These are phyloP conservation scores for Harpagifer antarcticus DNA, from an alignment of 2,797 vertebrate genomes.

Conservation along the genomic window DNA sequence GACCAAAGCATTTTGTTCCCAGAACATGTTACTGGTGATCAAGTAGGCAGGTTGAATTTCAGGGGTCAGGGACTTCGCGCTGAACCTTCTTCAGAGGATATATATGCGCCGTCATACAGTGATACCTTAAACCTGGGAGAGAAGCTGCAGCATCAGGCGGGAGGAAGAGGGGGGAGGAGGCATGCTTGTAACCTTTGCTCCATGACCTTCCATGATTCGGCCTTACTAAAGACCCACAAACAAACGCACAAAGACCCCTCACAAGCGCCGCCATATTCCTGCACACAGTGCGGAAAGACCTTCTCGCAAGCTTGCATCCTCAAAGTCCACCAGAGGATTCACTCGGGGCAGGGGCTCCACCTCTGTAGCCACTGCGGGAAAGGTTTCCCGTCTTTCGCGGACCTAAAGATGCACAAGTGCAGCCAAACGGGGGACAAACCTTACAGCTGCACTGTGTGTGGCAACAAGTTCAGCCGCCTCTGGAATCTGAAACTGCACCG, in stretches of 20 bases:
- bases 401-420: slow-evolving; percentile 83
- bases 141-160: slow-evolving; percentile 61
- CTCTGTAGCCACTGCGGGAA: slow-evolving; percentile 85
- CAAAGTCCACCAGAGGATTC: slow-evolving; percentile 85
- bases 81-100: slow-evolving; percentile 55
- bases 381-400: slow-evolving; percentile 79
- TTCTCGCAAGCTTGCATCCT: slow-evolving; percentile 85
- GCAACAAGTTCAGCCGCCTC: slow-evolving; percentile 87
- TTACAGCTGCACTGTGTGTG: slow-evolving; percentile 84
- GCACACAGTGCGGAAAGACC: slow-evolving; percentile 84
- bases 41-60: slow-evolving; percentile 55
- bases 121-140: slow-evolving; percentile 78
- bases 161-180: slow-evolving; percentile 52
- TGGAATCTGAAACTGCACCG: slow-evolving; percentile 88
- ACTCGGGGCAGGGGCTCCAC: slow-evolving; percentile 82
- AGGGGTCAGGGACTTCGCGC: slow-evolving; percentile 59
- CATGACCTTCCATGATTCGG: slow-evolving; percentile 70
- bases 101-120: slow-evolving; percentile 77
- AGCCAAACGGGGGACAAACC: slow-evolving; percentile 83
- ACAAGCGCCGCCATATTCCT: slow-evolving; percentile 66
- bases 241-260: slow-evolving; percentile 67
- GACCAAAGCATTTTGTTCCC: slow-evolving; percentile 72
- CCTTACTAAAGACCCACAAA: slow-evolving; percentile 77
- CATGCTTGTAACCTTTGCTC: slow-evolving; percentile 75
- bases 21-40: slow-evolving; percentile 54